Evolutionary conservation across 1,140 invertebrate genomes (phyloP).

Genomic region (Metopolophium dirhodum): DNA sequence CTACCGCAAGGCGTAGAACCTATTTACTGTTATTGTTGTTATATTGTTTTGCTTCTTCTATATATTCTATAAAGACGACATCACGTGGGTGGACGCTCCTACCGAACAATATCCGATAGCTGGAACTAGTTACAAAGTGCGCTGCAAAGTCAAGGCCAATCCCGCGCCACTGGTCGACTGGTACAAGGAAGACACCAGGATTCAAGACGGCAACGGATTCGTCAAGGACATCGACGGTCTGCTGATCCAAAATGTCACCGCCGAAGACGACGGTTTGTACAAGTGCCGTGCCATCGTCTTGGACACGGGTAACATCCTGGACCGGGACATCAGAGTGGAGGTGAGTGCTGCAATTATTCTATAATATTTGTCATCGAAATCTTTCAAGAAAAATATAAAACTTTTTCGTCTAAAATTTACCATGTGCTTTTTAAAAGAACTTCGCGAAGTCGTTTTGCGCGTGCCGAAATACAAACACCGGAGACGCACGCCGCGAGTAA

Average conservation of each 20-base stretch:
- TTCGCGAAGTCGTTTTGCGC: too few relatives aligned
- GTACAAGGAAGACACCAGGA: conserved; percentile 75
- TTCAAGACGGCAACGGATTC: conserved; percentile 71
- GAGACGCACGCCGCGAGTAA: too few relatives aligned
- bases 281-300: conserved; percentile 82
- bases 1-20: neutral
- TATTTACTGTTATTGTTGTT: neutral
- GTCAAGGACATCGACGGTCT: conserved; percentile 78
- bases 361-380: neutral
- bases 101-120: conserved; percentile 81
- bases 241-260: conserved; percentile 77
- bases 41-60: conserved; percentile 52
- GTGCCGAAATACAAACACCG: too few relatives aligned
- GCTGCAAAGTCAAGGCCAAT: conserved; percentile 83
- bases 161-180: conserved; percentile 84
- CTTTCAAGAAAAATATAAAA: neutral
- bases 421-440: too few relatives aligned
- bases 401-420: too few relatives aligned
- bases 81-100: conserved; percentile 86
- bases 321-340: conserved; percentile 79
- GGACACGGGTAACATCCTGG: conserved; percentile 77
- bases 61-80: conserved; percentile 72
- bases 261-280: conserved; percentile 84
- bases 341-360: conserved; percentile 63
- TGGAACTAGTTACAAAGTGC: conserved; percentile 76